A percentile compares a stretch with the other conserved stretches of the same genome.
Evolutionary conservation across 30 jellyfish, hydroid and myxozoan genomes (phyloP).

Genomic region (Turritopsis dohrnii): DNA sequence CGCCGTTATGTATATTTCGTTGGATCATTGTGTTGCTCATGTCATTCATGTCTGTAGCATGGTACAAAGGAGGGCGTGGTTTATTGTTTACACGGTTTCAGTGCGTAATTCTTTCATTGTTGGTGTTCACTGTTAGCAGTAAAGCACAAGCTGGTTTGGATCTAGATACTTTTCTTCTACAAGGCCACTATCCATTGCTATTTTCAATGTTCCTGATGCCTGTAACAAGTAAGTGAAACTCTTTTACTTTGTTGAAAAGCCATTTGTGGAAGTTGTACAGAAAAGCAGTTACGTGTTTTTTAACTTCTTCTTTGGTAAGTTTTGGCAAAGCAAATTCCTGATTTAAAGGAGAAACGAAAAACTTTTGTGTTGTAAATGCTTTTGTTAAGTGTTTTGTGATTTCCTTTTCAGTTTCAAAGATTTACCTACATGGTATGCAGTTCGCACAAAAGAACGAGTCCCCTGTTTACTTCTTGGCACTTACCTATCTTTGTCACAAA

Average conservation of each 20-base stretch:
- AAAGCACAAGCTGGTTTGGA: constrained; percentile 77
- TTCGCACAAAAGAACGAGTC: background rate
- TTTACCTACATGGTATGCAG: constrained; percentile 21
- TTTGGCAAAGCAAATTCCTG: too few relatives aligned
- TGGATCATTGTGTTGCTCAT: constrained; percentile 44
- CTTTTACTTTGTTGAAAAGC: background rate
- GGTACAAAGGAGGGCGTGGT: constrained; percentile 53
- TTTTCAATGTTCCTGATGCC: constrained; percentile 81
- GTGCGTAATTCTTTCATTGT: constrained; percentile 36
- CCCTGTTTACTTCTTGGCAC: constrained; percentile 14
- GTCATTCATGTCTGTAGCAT: constrained; percentile 54
- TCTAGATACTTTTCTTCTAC: constrained; percentile 46
- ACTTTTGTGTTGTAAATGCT: too few relatives aligned
- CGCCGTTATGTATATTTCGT: constrained; percentile 72
- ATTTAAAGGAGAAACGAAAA: too few relatives aligned
- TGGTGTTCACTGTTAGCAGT: constrained; percentile 62
- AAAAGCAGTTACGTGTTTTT: too few relatives aligned
- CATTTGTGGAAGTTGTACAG: too few relatives aligned
- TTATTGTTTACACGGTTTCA: constrained; percentile 54
- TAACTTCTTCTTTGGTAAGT: too few relatives aligned
- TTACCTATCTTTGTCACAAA: constrained; percentile 27
- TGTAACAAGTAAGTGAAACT: constrained; percentile 54
- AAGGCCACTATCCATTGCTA: constrained; percentile 71
- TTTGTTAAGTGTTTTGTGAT: too few relatives aligned
- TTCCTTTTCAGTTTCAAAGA: constrained; percentile 11